phyloP scores from a whole-genome alignment of 2,113 vertebrate genomes.

The Anolis sagrei region DNA sequence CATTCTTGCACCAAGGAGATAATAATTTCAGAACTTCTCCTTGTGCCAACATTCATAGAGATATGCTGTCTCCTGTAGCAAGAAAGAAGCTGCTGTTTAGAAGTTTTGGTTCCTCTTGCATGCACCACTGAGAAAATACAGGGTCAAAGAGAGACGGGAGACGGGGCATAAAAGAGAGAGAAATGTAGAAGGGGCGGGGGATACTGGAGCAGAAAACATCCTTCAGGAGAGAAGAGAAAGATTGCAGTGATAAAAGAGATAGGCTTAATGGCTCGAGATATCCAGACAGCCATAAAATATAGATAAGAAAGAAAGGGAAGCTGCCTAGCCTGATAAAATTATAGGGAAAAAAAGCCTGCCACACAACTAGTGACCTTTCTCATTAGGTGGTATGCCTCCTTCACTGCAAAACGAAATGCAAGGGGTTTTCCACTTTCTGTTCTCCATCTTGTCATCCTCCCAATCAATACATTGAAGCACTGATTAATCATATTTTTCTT shows the following conservation, averaged over 20 bases:
- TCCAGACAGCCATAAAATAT: conserved; percentile 54
- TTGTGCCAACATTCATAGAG: neutral
- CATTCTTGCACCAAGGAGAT: too few relatives aligned
- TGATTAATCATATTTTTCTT: neutral
- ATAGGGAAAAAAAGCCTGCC: neutral
- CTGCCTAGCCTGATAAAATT: conserved; percentile 47
- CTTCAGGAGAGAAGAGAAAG: conserved; percentile 41
- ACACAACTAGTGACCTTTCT: neutral
- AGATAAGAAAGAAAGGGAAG: conserved; percentile 52
- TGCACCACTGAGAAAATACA: neutral
- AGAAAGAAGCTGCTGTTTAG: neutral
- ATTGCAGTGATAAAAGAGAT: conserved; percentile 47
- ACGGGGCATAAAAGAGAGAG: neutral
- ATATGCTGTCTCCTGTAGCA: neutral
- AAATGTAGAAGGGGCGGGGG: neutral
- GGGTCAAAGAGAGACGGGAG: conserved; percentile 35
- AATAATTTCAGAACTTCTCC: fast-evolving
- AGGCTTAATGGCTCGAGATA: conserved; percentile 55
- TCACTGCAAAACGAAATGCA: neutral
- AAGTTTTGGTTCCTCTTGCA: conserved; percentile 22
- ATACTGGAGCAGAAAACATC: conserved; percentile 39
- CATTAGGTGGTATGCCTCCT: neutral
- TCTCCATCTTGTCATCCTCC: neutral
- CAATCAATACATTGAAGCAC: neutral
- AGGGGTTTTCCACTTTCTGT: neutral